Conservation (phyloP, 2,797 vertebrate genomes). For the Lepus oiostolus region DNA sequence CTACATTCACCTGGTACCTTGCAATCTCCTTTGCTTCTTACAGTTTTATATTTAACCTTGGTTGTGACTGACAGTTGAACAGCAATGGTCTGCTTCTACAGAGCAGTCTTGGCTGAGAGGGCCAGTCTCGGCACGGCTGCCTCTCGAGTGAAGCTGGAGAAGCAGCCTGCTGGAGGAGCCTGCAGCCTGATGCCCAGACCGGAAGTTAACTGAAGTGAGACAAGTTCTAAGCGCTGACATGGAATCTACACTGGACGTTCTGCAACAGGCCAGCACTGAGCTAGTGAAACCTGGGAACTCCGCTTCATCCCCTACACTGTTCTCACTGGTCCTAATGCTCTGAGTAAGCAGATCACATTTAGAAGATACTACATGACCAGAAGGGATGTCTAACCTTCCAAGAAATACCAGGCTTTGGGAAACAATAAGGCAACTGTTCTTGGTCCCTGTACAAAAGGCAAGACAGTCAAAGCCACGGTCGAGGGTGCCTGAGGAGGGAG, state of each 20-base stretch:
- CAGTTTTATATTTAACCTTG: neutral
- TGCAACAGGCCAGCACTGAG: neutral
- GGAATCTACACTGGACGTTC: neutral
- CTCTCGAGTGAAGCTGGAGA: no score
- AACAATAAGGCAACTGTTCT: neutral
- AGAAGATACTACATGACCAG: neutral
- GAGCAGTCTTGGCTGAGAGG: neutral
- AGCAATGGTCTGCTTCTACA: neutral
- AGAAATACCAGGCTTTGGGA: conserved; percentile 14
- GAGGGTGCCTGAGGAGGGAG: conserved; percentile 60
- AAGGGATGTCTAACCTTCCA: conserved; percentile 48
- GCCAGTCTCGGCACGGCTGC: no score
- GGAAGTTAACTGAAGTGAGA: neutral
- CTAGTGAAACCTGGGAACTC: neutral
- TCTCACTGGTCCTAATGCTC: conserved; percentile 37
- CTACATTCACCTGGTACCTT: neutral
- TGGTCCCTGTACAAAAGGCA: neutral
- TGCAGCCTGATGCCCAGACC: neutral
- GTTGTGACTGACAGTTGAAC: neutral
- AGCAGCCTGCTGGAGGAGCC: neutral
- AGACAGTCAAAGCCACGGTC: conserved; percentile 84
- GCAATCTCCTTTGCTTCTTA: neutral
- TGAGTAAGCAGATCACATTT: neutral
- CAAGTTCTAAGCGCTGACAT: neutral
- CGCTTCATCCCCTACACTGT: neutral